phyloP scores from a whole-genome alignment of 2,113 vertebrate species.

The Apodemus speciosus region DNA sequence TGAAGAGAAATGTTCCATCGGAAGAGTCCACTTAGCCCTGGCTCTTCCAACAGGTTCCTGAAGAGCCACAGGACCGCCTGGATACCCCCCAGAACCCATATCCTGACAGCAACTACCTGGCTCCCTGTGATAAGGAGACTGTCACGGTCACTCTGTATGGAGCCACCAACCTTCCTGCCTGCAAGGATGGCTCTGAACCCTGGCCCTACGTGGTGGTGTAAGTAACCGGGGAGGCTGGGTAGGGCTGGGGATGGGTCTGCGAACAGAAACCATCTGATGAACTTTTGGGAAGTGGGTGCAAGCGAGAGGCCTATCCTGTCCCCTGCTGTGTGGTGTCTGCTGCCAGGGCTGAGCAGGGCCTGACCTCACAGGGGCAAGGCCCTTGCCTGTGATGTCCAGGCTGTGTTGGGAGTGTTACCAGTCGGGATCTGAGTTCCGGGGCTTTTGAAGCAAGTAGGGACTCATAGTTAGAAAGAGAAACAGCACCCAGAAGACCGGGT shows the following conservation, averaged over 20 bases:
- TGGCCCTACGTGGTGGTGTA: conserved; percentile 76
- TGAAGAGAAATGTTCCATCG: background rate
- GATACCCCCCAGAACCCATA: background rate
- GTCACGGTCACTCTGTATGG: conserved; percentile 78
- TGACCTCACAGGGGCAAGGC: background rate
- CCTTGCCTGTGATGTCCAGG: background rate
- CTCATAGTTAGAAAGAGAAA: background rate
- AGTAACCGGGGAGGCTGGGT: conserved; percentile 64
- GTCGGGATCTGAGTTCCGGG: background rate
- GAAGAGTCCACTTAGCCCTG: background rate
- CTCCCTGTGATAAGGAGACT: conserved; percentile 74
- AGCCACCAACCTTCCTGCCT: conserved; percentile 77
- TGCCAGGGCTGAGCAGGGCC: background rate
- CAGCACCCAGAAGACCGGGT: background rate
- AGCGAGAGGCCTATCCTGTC: background rate
- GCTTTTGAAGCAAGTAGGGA: no score
- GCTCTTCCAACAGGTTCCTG: conserved; percentile 70
- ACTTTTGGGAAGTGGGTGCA: background rate
- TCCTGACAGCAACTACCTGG: conserved; percentile 71
- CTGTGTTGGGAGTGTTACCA: background rate
- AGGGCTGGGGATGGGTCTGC: background rate
- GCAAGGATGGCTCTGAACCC: conserved; percentile 56
- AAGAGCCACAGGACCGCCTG: background rate
- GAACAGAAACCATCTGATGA: background rate
- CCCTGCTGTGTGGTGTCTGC: background rate